Conservation (phyloP, 2,888 invertebrate genomes). For the Argyra leucocephala region DNA sequence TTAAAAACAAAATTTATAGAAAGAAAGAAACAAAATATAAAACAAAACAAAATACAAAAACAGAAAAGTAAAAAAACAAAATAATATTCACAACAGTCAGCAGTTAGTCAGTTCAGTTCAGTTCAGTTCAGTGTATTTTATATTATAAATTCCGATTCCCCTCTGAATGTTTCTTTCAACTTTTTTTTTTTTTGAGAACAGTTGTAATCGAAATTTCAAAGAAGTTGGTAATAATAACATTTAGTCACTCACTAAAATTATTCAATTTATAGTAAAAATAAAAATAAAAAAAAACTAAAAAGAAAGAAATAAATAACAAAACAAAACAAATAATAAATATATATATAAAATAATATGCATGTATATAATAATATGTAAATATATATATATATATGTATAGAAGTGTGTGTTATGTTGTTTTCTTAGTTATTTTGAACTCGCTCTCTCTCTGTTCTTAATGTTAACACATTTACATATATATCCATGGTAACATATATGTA, state of each 20-base stretch:
- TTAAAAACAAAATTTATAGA: no score
- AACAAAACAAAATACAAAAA: not conserved
- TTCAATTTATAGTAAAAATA: not conserved
- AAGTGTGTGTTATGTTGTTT: not conserved
- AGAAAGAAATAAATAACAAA: not conserved
- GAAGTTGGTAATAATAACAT: constrained; percentile 6
- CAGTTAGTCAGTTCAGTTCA: not conserved
- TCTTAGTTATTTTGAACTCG: not conserved
- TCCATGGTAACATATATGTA: not conserved
- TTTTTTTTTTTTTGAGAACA: not conserved
- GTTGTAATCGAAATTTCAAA: constrained; percentile 6
- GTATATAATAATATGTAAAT: not conserved
- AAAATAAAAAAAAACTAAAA: not conserved
- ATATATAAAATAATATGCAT: not conserved
- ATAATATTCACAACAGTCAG: not conserved
- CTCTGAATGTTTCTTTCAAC: constrained; percentile 1
- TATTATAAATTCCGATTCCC: not conserved
- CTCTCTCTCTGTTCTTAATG: not conserved
- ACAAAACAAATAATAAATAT: not conserved
- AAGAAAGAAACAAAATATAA: not conserved
- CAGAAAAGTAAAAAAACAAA: not conserved
- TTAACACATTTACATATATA: not conserved
- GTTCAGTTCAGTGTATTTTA: no score
- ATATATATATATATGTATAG: not conserved
- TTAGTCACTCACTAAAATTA: constrained; percentile 6